Base-by-base conservation (phyloP, 2,797 vertebrate species). In the Anabacerthia variegaticeps region DNA sequence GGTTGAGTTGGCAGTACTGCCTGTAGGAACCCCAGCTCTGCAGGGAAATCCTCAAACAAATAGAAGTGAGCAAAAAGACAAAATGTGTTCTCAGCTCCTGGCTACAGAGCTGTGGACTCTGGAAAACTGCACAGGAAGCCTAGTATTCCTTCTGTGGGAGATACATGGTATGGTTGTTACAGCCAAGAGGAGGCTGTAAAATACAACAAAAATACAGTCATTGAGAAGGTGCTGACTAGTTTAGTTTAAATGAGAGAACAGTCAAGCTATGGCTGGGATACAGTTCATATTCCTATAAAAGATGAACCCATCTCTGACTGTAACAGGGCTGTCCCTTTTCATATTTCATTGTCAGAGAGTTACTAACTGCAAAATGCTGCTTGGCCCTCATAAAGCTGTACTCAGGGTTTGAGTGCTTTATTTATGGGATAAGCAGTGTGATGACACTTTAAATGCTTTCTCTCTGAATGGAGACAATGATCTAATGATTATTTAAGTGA, bases 361-460 rank as follows among this genome's bases (percentile, higher is more conserved):
- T 37, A 8, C 26, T 59, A 63, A 82, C 66, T 67, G 32, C 73
- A 92, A 84, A 79, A 75, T 51, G 23, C 41, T 73, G 16, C 80
- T 59, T 10, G 3, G 39, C 23, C 59, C 55, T 81, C 51, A 46
- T 87, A 87, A 92, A 95, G 56, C 48, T 69, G 23, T 67, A 41
- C 34, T 85, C 51, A 7, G 24, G 9, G 59, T 95, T 56, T 37
- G 51, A 94, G 83, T 71, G 67, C 52, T 95, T 85, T 92, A 95
- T 92, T 95, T 94, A 92, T 76, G 77, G 55, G 36, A 19, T 73
- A 82, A 76, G 55, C 8, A 1, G 19, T 39, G 59, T 17, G 7
- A 79, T 90, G 73, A 73, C 71, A 89, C 52, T 94, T 95, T 55
- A 84, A 95, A 94, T 65, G 26, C 52, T 84, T 89, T 93, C 62